Evolutionary conservation across 1,140 invertebrate genomes (phyloP), one percentile per base, ranked within the genome.

Genomic region (Drosophila triauraria): DNA sequence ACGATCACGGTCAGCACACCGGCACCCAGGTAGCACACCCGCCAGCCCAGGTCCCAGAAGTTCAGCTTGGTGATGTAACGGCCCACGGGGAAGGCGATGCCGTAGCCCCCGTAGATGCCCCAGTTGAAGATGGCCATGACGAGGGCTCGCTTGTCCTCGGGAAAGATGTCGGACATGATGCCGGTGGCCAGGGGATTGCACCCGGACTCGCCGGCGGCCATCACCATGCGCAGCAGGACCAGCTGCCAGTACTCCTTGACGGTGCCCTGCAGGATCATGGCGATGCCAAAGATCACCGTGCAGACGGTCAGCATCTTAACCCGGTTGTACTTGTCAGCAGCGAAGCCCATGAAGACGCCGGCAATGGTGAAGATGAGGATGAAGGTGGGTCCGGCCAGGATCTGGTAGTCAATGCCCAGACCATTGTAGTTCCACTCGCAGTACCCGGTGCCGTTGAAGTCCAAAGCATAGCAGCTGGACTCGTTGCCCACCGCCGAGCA

Each of bases 341-440:
- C 95, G 50, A 97, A 94, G n/a, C 97, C 97, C 76, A 98, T 94
- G 59, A 97, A 94, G 10, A 98, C 95, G 3, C 97, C 97, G 17
- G 96, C 95, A 30, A 98, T 94, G 1, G 98, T 98, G 93, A 97
- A 99, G 25, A 98, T 96, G 10, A 97, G 95, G 80, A 98, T 98
- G 93, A 98, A 98, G 74, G 96, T 96, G 1, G 98, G 98, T 0
- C 98, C 98, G 0, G 98, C 98, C 42, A 99, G 93, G 75, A 98
- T 95, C 94, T 98, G 98, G 93, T 98, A 98, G 82, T 98, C 96
- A 35, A 98, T 94, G 2, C 98, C 98, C 44, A 98, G 94, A 0
- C 98, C 98, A 92, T 98, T 98, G 94, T 98, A 98, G 90, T 97
- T 96, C 97, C 97, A 98, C 84, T 97, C 96, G 92, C 98, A 99